phyloP scores from a whole-genome alignment of 2,113 vertebrate species.

The Felis catus region F.catus_Fca126_mat1.0 CM031420.1:146545501-146546000 shows the following conservation, averaged over 20 bases:
- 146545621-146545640: not conserved
- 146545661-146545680: not conserved
- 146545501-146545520: rapidly evolving
- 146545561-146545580: not conserved
- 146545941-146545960: not conserved
- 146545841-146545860: not conserved
- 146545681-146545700: not conserved
- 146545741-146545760: not conserved
- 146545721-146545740: not conserved
- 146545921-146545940: not conserved
- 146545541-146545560: not conserved
- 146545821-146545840: not conserved
- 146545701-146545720: not conserved
- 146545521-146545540: not conserved
- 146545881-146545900: not conserved
- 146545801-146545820: not conserved
- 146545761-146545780: not conserved
- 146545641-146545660: not conserved
- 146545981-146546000: not conserved
- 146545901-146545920: not conserved
- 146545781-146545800: not conserved
- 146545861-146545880: not conserved
- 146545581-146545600: not conserved
- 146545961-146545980: not conserved
- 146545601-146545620: not conserved